These are phyloP conservation scores for Oenanthe oenanthe DNA, from an alignment of 2,113 vertebrate species.

Conservation along the genomic window DNA sequence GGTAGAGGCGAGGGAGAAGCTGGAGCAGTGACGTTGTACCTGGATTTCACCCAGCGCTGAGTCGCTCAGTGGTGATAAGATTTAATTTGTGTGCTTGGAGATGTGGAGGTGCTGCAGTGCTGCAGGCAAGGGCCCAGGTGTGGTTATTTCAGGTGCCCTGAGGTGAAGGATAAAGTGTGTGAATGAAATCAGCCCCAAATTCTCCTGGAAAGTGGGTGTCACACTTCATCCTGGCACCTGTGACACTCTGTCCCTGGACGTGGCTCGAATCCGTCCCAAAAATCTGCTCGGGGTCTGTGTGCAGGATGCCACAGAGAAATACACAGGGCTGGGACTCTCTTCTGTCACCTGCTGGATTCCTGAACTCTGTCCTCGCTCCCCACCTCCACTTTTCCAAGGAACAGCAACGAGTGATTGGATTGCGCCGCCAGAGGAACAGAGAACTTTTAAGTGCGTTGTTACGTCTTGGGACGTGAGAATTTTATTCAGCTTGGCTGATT, in stretches of 20 bases:
- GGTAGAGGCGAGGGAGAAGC: not conserved
- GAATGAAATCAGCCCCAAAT: not conserved
- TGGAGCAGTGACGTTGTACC: rapidly evolving
- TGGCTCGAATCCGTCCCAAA: not conserved
- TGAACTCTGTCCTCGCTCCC: not conserved
- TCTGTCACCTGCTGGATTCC: not conserved
- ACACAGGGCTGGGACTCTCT: not conserved
- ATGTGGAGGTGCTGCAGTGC: not conserved
- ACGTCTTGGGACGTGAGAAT: not conserved
- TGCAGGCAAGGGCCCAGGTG: not conserved
- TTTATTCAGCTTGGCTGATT: conserved; percentile 50
- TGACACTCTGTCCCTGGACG: rapidly evolving
- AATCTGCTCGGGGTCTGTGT: not conserved
- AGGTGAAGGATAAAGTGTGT: not conserved
- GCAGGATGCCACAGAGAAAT: not conserved
- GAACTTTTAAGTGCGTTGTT: not conserved
- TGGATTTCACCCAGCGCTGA: not conserved
- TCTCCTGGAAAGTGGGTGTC: not conserved
- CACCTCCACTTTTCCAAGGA: not conserved
- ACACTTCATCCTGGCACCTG: rapidly evolving
- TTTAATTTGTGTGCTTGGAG: not conserved
- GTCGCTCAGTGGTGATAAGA: not conserved
- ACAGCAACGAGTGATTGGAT: not conserved
- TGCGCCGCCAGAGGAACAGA: not conserved
- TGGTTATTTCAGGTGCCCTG: not conserved